Evolutionary conservation across 2,797 vertebrate genomes (phyloP), one percentile per base, ranked within the genome.

Genomic region (Coluber constrictor): DNA sequence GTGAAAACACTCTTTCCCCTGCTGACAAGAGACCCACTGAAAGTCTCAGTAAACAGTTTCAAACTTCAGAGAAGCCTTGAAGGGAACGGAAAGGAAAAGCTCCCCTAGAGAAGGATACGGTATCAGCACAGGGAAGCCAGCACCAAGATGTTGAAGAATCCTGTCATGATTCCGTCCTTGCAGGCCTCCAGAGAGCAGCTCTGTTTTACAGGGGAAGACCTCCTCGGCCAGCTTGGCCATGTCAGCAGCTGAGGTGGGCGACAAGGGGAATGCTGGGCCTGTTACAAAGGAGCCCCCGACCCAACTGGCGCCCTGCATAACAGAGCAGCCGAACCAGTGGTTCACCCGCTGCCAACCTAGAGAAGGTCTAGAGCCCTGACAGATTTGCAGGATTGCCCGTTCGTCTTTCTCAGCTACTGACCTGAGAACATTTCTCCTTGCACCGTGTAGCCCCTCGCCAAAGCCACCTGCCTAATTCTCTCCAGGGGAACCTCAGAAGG

Each of bases 401-500:
- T 10, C 12, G 5, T 54, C 3, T 9, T 43, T 8, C 20, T 56
- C 20, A 13, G 18, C 16, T 43, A 92, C 97, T 92, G 11, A 99
- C 99, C 99, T 89, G 99, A 99, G 96, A 99, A 99, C 98, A 99
- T 98, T 97, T 99, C 99, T 27, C 99, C 99, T 93, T 98, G 98
- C 2, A 96, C 98, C 0, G 98, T 99, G 96, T 98, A 99, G 87
- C 98, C 98, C 86, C 97, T 97, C 20, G 96, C 96, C 92, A 96
- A 5, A 0, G 99, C 98, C 2, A 96, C 97, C 91, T 97, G 96
- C 92, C 98, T 92, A 4, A 99, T 96, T 2, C 87, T 96, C 87
- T 98, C 98, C 97, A 99, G 96, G 54, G 97, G 93, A 29, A 98
- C 2, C 0, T 90, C 92, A 5, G 90, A 92, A 15, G 91, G 93